Conservation (phyloP, 2,797 vertebrate genomes). For the Eleutherodactylus coqui region DNA sequence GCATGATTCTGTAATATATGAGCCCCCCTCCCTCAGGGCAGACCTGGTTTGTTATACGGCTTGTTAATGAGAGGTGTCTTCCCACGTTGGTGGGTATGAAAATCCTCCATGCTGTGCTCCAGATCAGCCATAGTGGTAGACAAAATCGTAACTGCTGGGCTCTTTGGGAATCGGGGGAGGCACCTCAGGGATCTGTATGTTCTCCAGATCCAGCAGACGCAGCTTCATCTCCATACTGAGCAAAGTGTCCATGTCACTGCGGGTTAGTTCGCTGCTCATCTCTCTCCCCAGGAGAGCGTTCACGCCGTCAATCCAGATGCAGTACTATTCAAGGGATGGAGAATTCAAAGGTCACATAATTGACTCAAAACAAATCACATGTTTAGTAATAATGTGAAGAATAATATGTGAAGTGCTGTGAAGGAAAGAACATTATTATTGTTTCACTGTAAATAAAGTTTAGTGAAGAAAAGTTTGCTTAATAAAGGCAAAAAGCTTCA, state of each 20-base stretch:
- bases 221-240: slow-evolving; percentile 99
- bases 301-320: slow-evolving; percentile 96
- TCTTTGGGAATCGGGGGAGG: slow-evolving; percentile 96
- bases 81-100: slow-evolving; percentile 29
- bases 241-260: slow-evolving; percentile 95
- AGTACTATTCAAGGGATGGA: slow-evolving; percentile 80
- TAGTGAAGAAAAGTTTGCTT: background rate
- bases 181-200: slow-evolving; percentile 94
- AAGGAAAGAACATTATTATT: background rate
- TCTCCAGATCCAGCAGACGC: slow-evolving; percentile 96
- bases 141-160: slow-evolving; percentile 98
- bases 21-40: slow-evolving; percentile 30
- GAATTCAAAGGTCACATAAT: background rate
- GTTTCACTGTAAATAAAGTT: too few relatives aligned
- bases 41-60: slow-evolving; percentile 49
- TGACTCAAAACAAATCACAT: background rate
- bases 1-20: slow-evolving; percentile 28
- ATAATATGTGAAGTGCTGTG: background rate
- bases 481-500: too few relatives aligned
- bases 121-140: slow-evolving; percentile 94
- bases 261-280: slow-evolving; percentile 96
- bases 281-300: slow-evolving; percentile 94
- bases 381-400: too few relatives aligned
- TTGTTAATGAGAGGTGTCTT: slow-evolving; percentile 44
- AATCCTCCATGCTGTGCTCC: slow-evolving; percentile 16